Evolutionary conservation across 2,113 vertebrate species (phyloP), one percentile per base, ranked within the genome.

Genomic region (Vicugna pacos): DNA sequence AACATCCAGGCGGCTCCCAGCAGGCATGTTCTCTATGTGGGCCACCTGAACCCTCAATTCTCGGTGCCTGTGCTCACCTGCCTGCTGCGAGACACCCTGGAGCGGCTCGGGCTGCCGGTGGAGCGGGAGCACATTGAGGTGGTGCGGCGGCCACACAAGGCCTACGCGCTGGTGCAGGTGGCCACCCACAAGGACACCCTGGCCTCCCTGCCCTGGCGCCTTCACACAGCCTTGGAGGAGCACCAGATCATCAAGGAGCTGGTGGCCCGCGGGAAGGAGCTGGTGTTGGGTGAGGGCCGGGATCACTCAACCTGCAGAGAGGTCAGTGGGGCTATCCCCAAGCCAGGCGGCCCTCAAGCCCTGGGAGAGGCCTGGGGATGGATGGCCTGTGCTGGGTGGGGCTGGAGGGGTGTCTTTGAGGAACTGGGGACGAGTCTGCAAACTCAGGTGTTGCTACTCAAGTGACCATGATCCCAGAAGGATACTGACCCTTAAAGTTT

Each of bases 41-140:
- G 92, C 28, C 97, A 98, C 95, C 82, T 98, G 69, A 98, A 98
- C 84, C 98, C 98, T 30, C 97, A 96, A 82, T 98, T 97, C 93
- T 73, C 81, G 0, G 84, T 4, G 0, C 97, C 98, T 0, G 95
- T 97, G 60, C 97, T 97, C 30, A 22, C 94, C 15, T 98, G 67
- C 79, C 85, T 97, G 70, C 76, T 98, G 46, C 96, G 98, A 42
- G 98, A 98, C 42, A 60, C 97, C 26, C 82, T 97, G n/a, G 95
- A 98, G 42, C 64, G n/a, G 0, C 91, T 97, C 1, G 86, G 91
- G 16, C 77, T 92, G 38, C 94, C 24, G 0, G 94, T 98, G 54
- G 92, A 93, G 0, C 30, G 93, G 64, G 97, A 97, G n/a, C 72
- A 95, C 20, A 56, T 97, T 0, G 62, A 97, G 70, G 95, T 97